phyloP scores from a whole-genome alignment of 2,888 invertebrate genomes.

The Laothoe populi region DNA sequence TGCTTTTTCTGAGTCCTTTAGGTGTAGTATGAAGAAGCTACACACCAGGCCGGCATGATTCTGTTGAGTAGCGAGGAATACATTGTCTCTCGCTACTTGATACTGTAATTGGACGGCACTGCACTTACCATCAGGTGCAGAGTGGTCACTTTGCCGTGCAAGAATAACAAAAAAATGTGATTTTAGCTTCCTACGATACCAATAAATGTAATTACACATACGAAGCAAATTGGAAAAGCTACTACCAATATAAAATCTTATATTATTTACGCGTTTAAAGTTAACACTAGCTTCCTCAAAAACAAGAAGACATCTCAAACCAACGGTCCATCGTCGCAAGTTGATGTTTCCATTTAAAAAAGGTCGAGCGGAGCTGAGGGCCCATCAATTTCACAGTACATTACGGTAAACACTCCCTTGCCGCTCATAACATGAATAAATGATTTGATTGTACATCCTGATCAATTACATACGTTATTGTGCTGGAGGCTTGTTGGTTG shows the following conservation, averaged over 20 bases:
- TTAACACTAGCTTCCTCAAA: background rate
- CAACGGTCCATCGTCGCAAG: background rate
- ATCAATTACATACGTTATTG: constrained; percentile 23
- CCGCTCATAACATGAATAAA: constrained; percentile 18
- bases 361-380: background rate
- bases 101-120: no score
- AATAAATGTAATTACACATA: no score
- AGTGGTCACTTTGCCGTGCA: no score
- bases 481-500: background rate
- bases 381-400: constrained; percentile 19
- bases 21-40: no score
- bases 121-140: no score
- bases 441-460: constrained; percentile 34
- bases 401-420: constrained; percentile 12
- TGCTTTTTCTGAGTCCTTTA: no score
- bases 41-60: no score
- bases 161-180: no score
- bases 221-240: no score
- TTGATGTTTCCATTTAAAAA: constrained; percentile 24
- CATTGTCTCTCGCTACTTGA: no score
- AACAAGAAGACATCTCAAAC: constrained; percentile 1
- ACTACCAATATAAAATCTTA: background rate
- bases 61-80: no score
- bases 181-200: no score
- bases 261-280: background rate